phyloP scores from a whole-genome alignment of 2,113 vertebrate genomes.

The Ondatra zibethicus region DNA sequence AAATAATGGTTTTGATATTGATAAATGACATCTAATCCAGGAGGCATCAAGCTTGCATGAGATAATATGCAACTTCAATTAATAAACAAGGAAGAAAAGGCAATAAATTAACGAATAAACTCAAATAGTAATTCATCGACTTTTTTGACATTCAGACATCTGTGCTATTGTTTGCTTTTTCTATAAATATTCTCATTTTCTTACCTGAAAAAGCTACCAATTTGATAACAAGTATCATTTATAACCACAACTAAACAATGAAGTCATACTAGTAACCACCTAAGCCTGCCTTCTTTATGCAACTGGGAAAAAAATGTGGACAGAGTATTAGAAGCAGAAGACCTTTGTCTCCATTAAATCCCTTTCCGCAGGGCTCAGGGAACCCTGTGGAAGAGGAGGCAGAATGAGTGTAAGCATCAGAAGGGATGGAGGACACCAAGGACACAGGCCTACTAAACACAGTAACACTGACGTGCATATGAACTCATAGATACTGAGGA shows the following conservation, averaged over 20 bases:
- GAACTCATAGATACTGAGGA: background rate
- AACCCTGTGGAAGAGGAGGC: too few species aligned
- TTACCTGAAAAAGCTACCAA: background rate
- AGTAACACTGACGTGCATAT: rapidly evolving
- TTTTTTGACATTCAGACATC: slow-evolving; percentile 16
- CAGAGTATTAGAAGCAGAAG: background rate
- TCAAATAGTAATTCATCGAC: background rate
- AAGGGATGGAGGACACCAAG: background rate
- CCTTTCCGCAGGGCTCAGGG: background rate
- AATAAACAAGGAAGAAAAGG: background rate
- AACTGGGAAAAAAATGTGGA: background rate
- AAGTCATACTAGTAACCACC: background rate
- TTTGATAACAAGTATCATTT: background rate
- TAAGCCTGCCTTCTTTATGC: background rate
- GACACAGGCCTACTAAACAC: background rate
- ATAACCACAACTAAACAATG: slow-evolving; percentile 5
- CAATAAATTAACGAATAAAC: slow-evolving; percentile 11
- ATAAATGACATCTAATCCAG: background rate
- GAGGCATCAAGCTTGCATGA: background rate
- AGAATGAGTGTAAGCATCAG: background rate
- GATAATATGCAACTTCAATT: background rate
- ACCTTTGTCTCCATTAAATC: background rate
- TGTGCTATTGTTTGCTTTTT: slow-evolving; percentile 52
- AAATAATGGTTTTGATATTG: background rate
- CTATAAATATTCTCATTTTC: slow-evolving; percentile 56